Percentiles rank a stretch among this genome's conserved stretches.
phyloP scores from a whole-genome alignment of 2,113 vertebrate genomes.

The Grammomys dolichurus region DNA sequence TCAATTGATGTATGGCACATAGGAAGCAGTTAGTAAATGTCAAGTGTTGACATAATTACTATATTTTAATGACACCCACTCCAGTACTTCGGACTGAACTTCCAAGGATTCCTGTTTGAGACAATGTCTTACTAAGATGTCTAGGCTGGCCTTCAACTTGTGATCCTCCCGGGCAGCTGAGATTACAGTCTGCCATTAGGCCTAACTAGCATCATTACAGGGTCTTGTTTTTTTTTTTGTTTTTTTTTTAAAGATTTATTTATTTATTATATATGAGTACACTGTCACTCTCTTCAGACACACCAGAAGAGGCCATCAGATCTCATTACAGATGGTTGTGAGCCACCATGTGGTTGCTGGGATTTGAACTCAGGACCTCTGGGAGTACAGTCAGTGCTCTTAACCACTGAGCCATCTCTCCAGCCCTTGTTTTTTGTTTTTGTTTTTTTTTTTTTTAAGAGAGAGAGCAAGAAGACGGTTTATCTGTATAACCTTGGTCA shows the following conservation, averaged over 20 bases:
- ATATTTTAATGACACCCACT: not conserved
- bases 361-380: no score
- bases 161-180: not conserved
- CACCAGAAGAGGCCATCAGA: no score
- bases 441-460: no score
- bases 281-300: no score
- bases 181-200: not conserved
- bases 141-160: not conserved
- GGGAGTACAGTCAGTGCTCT: no score
- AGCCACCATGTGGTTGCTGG: no score
- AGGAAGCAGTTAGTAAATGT: constrained; percentile 42
- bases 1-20: constrained; percentile 14
- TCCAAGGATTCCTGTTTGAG: not conserved
- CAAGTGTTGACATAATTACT: not conserved
- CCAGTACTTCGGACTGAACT: not conserved
- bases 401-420: no score
- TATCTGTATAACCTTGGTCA: not conserved
- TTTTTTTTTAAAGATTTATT: no score
- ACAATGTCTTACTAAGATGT: not conserved
- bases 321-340: no score
- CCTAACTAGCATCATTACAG: not conserved
- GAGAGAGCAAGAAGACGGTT: no score
- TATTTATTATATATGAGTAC: no score
- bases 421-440: not conserved
- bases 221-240: not conserved